Evolutionary conservation across 2,888 invertebrate species (phyloP).

Genomic region (Trachelus stipa): DNA sequence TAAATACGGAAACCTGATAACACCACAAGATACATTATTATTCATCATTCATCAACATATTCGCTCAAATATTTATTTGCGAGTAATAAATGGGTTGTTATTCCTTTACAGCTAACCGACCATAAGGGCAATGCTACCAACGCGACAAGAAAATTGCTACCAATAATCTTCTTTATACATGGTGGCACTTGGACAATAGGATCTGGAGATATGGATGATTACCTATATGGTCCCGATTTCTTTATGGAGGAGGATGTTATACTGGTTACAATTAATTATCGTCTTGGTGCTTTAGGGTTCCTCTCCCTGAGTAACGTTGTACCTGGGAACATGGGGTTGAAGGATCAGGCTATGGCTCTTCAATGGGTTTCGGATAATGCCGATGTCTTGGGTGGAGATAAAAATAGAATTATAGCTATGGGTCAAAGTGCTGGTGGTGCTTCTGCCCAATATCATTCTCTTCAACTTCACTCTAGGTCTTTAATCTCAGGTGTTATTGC

Average conservation of each 20-base stretch:
- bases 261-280: slow-evolving; percentile 21
- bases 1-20: slow-evolving; percentile 2
- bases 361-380: slow-evolving; percentile 15
- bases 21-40: background rate
- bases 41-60: background rate
- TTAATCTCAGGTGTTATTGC: slow-evolving; percentile 21
- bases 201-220: slow-evolving; percentile 25
- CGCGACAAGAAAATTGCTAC: background rate
- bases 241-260: slow-evolving; percentile 22
- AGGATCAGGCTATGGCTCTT: slow-evolving; percentile 23
- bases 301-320: slow-evolving; percentile 13
- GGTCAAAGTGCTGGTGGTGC: slow-evolving; percentile 23
- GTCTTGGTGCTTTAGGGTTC: slow-evolving; percentile 22
- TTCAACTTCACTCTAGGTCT: slow-evolving; percentile 13
- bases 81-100: background rate
- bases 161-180: slow-evolving; percentile 22
- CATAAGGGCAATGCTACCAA: background rate
- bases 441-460: slow-evolving; percentile 16
- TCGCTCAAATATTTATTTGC: background rate
- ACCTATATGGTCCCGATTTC: slow-evolving; percentile 20
- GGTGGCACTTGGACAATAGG: slow-evolving; percentile 21
- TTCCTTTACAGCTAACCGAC: background rate
- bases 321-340: slow-evolving; percentile 22
- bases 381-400: slow-evolving; percentile 19
- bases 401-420: slow-evolving; percentile 17